These are phyloP conservation scores for Falco cherrug DNA, from an alignment of 2,797 vertebrate genomes.

Conservation along the genomic window DNA sequence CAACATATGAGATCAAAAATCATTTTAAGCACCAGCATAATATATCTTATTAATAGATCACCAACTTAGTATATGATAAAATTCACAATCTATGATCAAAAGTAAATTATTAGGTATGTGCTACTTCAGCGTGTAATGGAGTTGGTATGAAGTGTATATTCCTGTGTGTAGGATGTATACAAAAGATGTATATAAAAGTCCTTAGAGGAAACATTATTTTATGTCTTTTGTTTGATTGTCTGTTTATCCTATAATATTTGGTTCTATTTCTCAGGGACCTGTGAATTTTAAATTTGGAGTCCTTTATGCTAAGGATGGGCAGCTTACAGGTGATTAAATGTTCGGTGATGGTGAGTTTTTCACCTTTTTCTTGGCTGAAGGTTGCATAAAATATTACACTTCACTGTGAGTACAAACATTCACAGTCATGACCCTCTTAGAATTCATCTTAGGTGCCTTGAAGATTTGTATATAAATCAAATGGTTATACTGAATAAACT, in stretches of 20 bases:
- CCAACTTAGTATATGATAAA: not conserved
- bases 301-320: conserved; percentile 96
- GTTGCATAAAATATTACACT: not conserved
- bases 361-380: not conserved
- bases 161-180: not conserved
- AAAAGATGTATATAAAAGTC: not conserved
- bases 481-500: not conserved
- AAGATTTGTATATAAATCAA: not conserved
- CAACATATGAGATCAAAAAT: not conserved
- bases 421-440: not conserved
- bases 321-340: conserved; percentile 99
- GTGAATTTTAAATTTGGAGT: conserved; percentile 99
- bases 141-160: not conserved
- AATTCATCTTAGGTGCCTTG: not conserved
- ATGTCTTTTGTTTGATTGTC: not conserved
- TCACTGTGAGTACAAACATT: not conserved
- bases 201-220: not conserved
- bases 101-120: not conserved
- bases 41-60: not conserved
- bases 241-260: not conserved
- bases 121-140: not conserved
- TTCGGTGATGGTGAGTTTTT: conserved; percentile 92
- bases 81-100: not conserved
- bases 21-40: not conserved
- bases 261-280: conserved; percentile 84